phyloP scores from a whole-genome alignment of 2,888 invertebrate genomes.

The Empis stercorea region DNA sequence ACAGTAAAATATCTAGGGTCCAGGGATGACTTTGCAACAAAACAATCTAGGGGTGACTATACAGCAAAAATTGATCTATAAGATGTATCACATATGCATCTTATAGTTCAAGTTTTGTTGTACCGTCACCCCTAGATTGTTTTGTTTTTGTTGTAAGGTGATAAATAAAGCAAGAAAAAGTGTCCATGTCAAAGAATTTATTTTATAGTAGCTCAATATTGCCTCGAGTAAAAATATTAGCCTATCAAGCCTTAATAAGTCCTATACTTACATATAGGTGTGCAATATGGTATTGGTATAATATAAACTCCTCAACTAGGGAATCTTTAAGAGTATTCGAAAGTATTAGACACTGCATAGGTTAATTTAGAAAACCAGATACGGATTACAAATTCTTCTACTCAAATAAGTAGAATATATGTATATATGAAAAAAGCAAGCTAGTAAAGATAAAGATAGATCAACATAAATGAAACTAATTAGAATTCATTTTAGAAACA shows the following conservation, averaged over 20 bases:
- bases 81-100: not conserved
- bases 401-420: not conserved
- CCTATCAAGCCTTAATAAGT: slow-evolving; percentile 1
- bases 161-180: not conserved
- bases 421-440: not conserved
- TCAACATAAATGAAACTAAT: not conserved
- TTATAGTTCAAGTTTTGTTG: too few relatives aligned
- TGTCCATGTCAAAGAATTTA: not conserved
- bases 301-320: not conserved
- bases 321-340: slow-evolving; percentile 4
- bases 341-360: too few relatives aligned
- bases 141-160: too few relatives aligned
- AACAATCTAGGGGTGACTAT: slow-evolving; percentile 1
- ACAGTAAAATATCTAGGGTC: not conserved
- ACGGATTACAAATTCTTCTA: not conserved
- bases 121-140: too few relatives aligned
- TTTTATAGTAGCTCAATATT: not conserved
- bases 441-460: not conserved
- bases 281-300: slow-evolving; percentile 5
- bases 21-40: too few relatives aligned
- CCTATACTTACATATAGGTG: slow-evolving; percentile 2
- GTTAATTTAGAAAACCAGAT: slow-evolving; percentile 2
- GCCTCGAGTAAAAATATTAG: not conserved
- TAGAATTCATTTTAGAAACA: not conserved
- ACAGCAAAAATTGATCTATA: not conserved